Percentiles rank a stretch among this genome's conserved stretches.
phyloP scores from a whole-genome alignment of 2,888 invertebrate species.

The Apamea monoglypha region DNA sequence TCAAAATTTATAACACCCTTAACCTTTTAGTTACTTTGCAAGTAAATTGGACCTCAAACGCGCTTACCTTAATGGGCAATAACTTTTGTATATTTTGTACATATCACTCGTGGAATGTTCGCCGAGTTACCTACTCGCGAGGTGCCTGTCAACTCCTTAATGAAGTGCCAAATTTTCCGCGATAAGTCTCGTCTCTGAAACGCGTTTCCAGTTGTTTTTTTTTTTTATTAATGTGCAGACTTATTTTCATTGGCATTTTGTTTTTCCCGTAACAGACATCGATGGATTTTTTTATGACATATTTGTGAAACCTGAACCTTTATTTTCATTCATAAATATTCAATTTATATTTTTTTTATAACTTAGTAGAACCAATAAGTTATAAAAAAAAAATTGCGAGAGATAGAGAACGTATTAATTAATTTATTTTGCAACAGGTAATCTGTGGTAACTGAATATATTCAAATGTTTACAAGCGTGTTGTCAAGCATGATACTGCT shows the following conservation, averaged over 20 bases:
- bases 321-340: slow-evolving; percentile 1
- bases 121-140: not conserved
- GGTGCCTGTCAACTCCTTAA: slow-evolving; percentile 17
- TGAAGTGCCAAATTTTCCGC: slow-evolving; percentile 24
- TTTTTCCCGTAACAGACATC: not conserved
- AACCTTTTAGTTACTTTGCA: slow-evolving; percentile 84
- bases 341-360: not conserved
- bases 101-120: slow-evolving; percentile 20
- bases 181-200: slow-evolving; percentile 2
- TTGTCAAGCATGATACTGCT: slow-evolving; percentile 45
- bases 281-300: not conserved
- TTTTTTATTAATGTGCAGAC: not conserved
- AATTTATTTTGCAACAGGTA: slow-evolving; percentile 14
- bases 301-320: not conserved
- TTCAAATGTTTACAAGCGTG: slow-evolving; percentile 32
- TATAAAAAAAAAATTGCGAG: slow-evolving; percentile 2
- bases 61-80: slow-evolving; percentile 71
- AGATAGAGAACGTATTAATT: not conserved
- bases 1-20: slow-evolving; percentile 88
- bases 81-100: slow-evolving; percentile 60
- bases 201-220: not conserved
- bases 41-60: slow-evolving; percentile 80
- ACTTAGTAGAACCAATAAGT: not conserved
- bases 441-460: slow-evolving; percentile 45
- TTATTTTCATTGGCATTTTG: slow-evolving; percentile 3